Evolutionary conservation across 2,888 invertebrate species (phyloP), one percentile per base, ranked within the genome.

Genomic region (Leptinotarsa tumamoca): DNA sequence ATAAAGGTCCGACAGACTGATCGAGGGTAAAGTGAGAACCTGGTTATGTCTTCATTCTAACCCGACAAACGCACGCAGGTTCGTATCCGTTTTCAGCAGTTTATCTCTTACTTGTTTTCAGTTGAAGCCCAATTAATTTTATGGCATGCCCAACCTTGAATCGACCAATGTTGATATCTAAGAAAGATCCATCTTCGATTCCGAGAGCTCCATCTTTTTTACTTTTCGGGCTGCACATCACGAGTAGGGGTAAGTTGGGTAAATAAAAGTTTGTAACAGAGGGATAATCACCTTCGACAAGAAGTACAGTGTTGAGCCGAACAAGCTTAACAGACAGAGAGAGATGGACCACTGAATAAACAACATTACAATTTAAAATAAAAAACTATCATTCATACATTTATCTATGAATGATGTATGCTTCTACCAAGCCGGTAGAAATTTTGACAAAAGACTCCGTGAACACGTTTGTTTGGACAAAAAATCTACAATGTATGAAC

Each of bases 91-190:
- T 88, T 88, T 87, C 86, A 87, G 86, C 88, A 88, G 86, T 88
- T 88, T 88, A 88, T 88, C 88, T 88, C 88, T 86, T 87, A 85
- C 87, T 88, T 89, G 89, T 89, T 88, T 88, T 82, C 84, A 84
- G 85, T 85, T 88, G 88, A 88, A 88, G 86, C 85, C 85, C 88
- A 87, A 89, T 89, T 89, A 88, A 89, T 89, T 88, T 88, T 88
- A 86, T 88, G 87, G 87, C 88, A 88, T 88, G 87, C 85, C 85
- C 86, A 86, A 82, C 85, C 86, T 86, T 84, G 85, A 81, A 85
- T 83, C 83, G 82, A 82, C 83, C 84, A 83, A 82, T 81, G 83
- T 83, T 85, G 85, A 85, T 87, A 85, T 84, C 85, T 85, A 78
- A 75, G 78, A 81, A 82, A 82, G 82, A 85, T 85, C 83, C 82